Evolutionary conservation across 2,113 vertebrate genomes (phyloP), one percentile per base, ranked within the genome.

Genomic region (Rhipidura dahli): DNA sequence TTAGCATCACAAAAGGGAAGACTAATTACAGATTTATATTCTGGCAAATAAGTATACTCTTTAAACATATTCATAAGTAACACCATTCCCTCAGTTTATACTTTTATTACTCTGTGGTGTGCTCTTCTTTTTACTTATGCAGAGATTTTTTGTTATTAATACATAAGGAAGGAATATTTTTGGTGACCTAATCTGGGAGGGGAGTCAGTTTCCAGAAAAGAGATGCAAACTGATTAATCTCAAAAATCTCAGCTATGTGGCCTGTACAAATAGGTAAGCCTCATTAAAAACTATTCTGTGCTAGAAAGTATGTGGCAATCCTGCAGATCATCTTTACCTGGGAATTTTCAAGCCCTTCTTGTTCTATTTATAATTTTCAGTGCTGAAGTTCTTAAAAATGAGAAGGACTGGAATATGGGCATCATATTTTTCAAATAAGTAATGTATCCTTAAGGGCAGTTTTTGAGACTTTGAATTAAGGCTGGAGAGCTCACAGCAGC

Each of bases 21-120:
- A 82, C 96, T 95, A 97, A 97, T 97, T 97, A 94, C 54, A 89
- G 59, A 73, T 84, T 88, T 94, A 93, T 86, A 92, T 80, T 70
- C 63, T 97, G 83, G 89, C 82, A 94, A 81, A 92, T 77, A 57
- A 19, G 70, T 64, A 89, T 66, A 94, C 57, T 75, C 94, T 89
- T 95, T 59, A 83, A 87, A 92, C 28, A 70, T 73, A 94, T 97
- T 97, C 88, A 92, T 80, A 81, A 70, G 83, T 69, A 93, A 96
- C 72, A 76, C 60, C 27, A 95, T 73, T 80, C 57, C 60, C 45
- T 89, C 57, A 50, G 45, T 59, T 17, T 44, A 79, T 6, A 37
- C 24, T 33, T 75, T 65, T 57, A 17, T 76, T 61, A 30, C 23
- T 83, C 66, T 7, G 2, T 37, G 70, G 31, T 49, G 11, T 83